These are phyloP conservation scores for Neolamprologus hecqui DNA, from an alignment of 2,113 vertebrate genomes.

Conservation along the genomic window DNA sequence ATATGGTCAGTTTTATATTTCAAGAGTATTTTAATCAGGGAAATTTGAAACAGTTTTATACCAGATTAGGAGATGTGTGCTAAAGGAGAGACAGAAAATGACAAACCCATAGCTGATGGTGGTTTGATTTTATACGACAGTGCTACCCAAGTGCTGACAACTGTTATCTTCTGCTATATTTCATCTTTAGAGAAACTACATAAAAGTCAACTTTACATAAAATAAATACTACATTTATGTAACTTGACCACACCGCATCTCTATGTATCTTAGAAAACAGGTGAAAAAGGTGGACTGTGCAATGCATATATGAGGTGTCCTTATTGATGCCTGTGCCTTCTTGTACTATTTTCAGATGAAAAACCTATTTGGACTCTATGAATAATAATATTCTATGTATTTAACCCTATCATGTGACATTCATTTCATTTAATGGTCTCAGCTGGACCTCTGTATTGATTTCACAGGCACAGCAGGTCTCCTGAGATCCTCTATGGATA, in stretches of 20 bases:
- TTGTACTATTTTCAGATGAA: constrained; percentile 43
- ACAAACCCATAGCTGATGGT: not conserved
- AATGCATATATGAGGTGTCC: not conserved
- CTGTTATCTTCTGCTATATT: not conserved
- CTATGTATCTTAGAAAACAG: not conserved
- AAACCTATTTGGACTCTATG: constrained; percentile 44
- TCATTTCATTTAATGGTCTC: constrained; percentile 57
- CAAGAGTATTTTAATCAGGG: not conserved
- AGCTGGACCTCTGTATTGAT: constrained; percentile 58
- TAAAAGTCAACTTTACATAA: not conserved
- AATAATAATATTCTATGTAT: constrained; percentile 60
- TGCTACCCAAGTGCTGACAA: not conserved
- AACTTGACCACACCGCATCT: not conserved
- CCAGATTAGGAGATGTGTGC: not conserved
- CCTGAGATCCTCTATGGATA: constrained; percentile 59
- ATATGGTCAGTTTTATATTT: not conserved
- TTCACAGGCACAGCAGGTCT: constrained; percentile 47
- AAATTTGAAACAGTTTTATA: not conserved
- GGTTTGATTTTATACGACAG: not conserved
- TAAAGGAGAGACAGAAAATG: not conserved
- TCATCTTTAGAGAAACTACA: not conserved
- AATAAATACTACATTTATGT: not conserved
- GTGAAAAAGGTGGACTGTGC: not conserved
- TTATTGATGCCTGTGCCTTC: constrained; percentile 22
- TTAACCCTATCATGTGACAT: constrained; percentile 53